Evolutionary conservation across 2,888 invertebrate genomes (phyloP), one percentile per base, ranked within the genome.

Genomic region (Muscina levida): DNA sequence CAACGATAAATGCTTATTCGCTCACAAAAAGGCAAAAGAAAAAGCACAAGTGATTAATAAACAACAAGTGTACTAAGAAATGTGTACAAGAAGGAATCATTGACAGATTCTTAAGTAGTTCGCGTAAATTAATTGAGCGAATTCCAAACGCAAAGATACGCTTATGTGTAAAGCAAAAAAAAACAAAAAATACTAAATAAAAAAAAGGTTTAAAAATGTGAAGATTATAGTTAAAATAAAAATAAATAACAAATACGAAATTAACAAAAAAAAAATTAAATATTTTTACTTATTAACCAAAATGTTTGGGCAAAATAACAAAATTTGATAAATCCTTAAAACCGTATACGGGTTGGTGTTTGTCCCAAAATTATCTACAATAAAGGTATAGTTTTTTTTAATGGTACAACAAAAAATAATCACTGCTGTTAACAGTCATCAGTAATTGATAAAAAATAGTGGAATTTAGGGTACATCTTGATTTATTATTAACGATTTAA

Each of bases 1-100:
- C n/a, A 62, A 62, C 62, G 62, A 62, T 62, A 62, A 62, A 39
- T 62, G 62, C 62, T 22, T 42, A 62, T 62, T 62, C 42, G 39
- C 62, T 62, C 62, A 31, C 62, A 26, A 19, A n/a, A 22, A 42
- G 24, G 22, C 24, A n/a, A n/a, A 22, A 22, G 13, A 56, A 26
- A 56, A 19, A 13, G 42, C 42, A 62, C 62, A 62, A 62, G 62
- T 62, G 62, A 39, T 39, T 62, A 62, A 62, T 39, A 62, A 62
- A 62, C 62, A 62, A 62, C 62, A 62, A 62, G 62, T 62, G 62
- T 42, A 62, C 42, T 39, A 37, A 37, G 39, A 62, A 42, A 31
- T 31, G 2, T 22, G 1, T 51, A 19, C n/a, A 22, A n/a, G 22
- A 62, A 37, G 37, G 15, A 42, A 42, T 42, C 62, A 62, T 22